These are phyloP conservation scores for Stenoptilia bipunctidactyla DNA, from an alignment of 2,888 invertebrate species.

Conservation along the genomic window DNA sequence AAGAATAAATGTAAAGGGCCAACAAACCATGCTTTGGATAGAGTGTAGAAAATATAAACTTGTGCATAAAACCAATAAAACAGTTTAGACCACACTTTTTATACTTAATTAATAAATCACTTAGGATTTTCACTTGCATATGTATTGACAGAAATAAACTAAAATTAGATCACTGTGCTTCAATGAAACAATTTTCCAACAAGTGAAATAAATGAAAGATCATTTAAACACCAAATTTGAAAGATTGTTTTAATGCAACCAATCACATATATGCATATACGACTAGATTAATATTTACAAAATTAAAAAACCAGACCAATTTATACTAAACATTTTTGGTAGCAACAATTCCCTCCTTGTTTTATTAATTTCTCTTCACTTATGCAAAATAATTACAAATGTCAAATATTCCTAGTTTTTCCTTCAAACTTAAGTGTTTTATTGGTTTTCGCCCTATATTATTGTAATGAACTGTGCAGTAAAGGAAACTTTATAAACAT, in stretches of 20 bases:
- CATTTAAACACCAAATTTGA: neutral
- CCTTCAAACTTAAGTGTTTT: constrained; percentile 26
- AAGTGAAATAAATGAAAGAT: constrained; percentile 2
- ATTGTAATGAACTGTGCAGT: constrained; percentile 22
- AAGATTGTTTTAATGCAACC: constrained; percentile 4
- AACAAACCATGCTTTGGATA: constrained; percentile 38
- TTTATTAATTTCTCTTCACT: neutral
- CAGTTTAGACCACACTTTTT: constrained; percentile 19
- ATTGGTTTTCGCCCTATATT: constrained; percentile 42
- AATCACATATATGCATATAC: constrained; percentile 4
- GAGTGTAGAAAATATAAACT: constrained; percentile 64
- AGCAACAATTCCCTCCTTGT: too few relatives aligned
- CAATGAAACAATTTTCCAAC: constrained; percentile 7
- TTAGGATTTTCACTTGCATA: too few relatives aligned
- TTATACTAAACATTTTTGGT: too few relatives aligned
- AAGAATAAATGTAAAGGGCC: constrained; percentile 1
- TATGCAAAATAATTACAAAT: constrained; percentile 3
- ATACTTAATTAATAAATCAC: too few relatives aligned
- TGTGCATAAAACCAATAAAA: constrained; percentile 56
- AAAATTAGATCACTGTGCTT: constrained; percentile 1
- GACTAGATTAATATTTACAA: constrained; percentile 11
- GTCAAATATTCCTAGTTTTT: constrained; percentile 8
- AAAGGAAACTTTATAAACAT: constrained; percentile 35
- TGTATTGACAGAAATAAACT: neutral
- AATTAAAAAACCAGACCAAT: neutral